Base-by-base conservation (phyloP, 1,140 invertebrate species). In the Triops cancriformis region DNA sequence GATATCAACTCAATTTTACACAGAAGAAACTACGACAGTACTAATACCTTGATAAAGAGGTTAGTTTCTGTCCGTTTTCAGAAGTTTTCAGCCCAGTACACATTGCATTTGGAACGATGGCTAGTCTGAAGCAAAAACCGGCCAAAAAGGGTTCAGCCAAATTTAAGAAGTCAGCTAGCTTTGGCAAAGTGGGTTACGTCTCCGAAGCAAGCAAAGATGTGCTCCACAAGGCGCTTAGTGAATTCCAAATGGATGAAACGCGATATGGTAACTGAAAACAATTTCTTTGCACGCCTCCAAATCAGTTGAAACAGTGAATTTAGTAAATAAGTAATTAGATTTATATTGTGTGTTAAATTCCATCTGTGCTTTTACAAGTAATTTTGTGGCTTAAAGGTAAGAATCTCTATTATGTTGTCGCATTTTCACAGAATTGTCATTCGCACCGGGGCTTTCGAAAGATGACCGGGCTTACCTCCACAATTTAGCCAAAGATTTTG, bases 391-490 rank as follows among this genome's bases (percentile, higher is more conserved):
- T 18, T 64, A 0, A 64, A n/a, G n/a, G 51, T 64, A n/a, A 18
- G 11, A 64, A n/a, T 64, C 18, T n/a, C 0, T 0, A 64, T 23
- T 18, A 10, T 1, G 18, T 64, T n/a, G 0, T n/a, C 3, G 10
- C 14, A 1, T 18, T 64, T 64, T 64, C 2, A 7, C 23, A 64
- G 51, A 64, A 64, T 64, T 64, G 14, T 14, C 51, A 14, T 64
- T 64, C 23, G 6, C 5, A 64, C 51, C 51, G 6, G 51, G 18
- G 23, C 77, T 78, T 45, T 37, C 77, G 26, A 74, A 31, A 42
- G 77, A 78, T 43, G 72, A 78, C 23, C 72, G 77, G 4, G 77
- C 77, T 26, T 78, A 78, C 72, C 41, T 78, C 42, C 77, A 78
- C 27, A 73, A 73, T 27, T 73, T 42, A 18, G 77, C 77, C 18